Evolutionary conservation across 1,140 invertebrate species (phyloP), one percentile per base, ranked within the genome.

Genomic region (Aphis gossypii): DNA sequence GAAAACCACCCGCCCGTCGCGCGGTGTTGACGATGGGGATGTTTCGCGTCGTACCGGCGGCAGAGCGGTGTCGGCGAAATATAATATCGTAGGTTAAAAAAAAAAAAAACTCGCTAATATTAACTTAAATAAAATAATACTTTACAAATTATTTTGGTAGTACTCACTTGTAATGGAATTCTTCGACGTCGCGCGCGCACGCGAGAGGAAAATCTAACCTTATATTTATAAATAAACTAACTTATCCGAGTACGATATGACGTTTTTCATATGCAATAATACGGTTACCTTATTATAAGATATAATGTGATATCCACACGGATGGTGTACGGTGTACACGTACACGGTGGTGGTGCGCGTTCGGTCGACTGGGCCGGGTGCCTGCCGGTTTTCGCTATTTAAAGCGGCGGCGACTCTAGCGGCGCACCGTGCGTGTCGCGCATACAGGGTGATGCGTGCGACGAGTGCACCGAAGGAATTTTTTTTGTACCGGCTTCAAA

Each of bases 361-460:
- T 68, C 56, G 89, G 56, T 25, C n/a, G 89, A 90, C 89, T 90
- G 89, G 89, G 89, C 38, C 56, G 1, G 89, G 38, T 44, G 11
- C 38, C 54, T 14, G 89, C 56, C 89, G 54, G 89, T 46, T 60
- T 90, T 68, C 25, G 25, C 38, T 68, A 90, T 90, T 90, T 90
- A 90, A 90, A 2, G 89, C 89, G 56, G 35, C 38, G 89, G 56
- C 48, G 21, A 48, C 87, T 44, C 41, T 9, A 48, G 48, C 48
- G 89, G 89, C 54, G 51, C 41, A 38, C 51, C 25, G 87, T 48
- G 48, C 41, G 2, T 18, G 44, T 38, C 23, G 35, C 35, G 20
- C 11, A 23, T 90, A 90, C 54, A 68, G 89, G 11, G 89, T 21
- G 89, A 44, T 44, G 8, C 89, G 1, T n/a, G 9, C 6, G 1